These are phyloP conservation scores for Xenopus tropicalis DNA, from an alignment of 2,113 vertebrate genomes.

Conservation along the genomic window DNA sequence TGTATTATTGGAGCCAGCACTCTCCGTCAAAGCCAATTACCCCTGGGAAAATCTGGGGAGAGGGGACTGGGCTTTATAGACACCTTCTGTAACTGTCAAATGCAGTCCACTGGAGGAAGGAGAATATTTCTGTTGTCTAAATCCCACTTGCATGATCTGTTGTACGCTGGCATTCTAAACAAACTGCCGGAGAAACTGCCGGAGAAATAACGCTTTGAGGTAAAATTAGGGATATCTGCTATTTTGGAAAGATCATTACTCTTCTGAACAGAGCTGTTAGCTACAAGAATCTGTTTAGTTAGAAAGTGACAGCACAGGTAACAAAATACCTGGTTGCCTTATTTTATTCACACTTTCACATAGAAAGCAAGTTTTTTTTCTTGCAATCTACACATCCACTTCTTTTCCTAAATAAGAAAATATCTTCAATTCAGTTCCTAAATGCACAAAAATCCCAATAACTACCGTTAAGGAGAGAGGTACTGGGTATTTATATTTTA, in stretches of 20 bases:
- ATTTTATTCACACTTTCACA: conserved; percentile 2
- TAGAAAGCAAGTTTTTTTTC: not conserved
- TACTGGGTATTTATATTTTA: too few species aligned
- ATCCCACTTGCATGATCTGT: conserved; percentile 48
- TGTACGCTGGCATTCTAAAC: conserved; percentile 53
- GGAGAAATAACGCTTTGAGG: conserved; percentile 16
- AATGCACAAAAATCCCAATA: too few species aligned
- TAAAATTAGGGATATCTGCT: conserved; percentile 23
- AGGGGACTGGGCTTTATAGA: conserved; percentile 45
- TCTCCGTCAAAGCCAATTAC: conserved; percentile 70
- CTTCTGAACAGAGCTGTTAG: conserved; percentile 7
- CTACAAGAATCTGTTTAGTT: conserved; percentile 2
- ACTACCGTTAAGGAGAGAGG: too few species aligned
- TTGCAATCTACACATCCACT: not conserved
- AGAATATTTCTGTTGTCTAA: not conserved
- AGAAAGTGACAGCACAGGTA: conserved; percentile 14
- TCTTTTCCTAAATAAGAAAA: not conserved
- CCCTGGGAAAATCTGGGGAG: conserved; percentile 55
- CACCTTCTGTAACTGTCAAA: conserved; percentile 54
- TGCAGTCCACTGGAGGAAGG: not conserved
- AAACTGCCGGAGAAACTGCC: conserved; percentile 43
- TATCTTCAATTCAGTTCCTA: too few species aligned
- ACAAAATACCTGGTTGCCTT: conserved; percentile 20
- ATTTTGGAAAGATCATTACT: conserved; percentile 20
- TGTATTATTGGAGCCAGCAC: conserved; percentile 64